Evolutionary conservation across 2,888 invertebrate genomes (phyloP).

Genomic region (Latrodectus hesperus): DNA sequence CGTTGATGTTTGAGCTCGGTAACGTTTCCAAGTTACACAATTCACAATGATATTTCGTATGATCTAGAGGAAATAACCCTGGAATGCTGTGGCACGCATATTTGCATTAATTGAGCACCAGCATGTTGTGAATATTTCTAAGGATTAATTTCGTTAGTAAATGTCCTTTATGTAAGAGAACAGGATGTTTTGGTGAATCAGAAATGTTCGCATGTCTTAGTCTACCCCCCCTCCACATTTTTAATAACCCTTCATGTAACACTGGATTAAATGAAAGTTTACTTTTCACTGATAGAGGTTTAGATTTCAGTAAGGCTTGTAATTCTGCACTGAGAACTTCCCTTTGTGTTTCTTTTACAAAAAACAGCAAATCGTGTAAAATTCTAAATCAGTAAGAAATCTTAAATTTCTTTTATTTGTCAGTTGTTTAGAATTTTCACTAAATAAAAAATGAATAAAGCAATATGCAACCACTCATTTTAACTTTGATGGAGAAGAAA

Average conservation of each 20-base stretch:
- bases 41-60: background rate
- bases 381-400: too few species aligned
- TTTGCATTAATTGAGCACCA: conserved; percentile 9
- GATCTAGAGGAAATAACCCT: background rate
- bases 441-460: too few species aligned
- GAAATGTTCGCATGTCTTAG: background rate
- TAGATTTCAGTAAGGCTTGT: background rate
- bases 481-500: too few species aligned
- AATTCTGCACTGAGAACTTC: background rate
- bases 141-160: background rate
- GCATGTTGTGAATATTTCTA: background rate
- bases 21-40: background rate
- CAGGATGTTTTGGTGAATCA: background rate
- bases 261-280: background rate
- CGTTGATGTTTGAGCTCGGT: background rate
- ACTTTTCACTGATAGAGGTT: background rate
- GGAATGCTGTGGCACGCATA: background rate
- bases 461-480: too few species aligned
- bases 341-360: too few species aligned
- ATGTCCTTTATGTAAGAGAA: background rate
- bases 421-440: too few species aligned
- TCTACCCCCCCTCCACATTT: background rate
- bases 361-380: too few species aligned
- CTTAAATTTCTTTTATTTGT: too few species aligned
- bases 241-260: background rate